These are phyloP conservation scores for Cuculus canorus DNA, from an alignment of 2,797 vertebrate species.

Conservation along the genomic window DNA sequence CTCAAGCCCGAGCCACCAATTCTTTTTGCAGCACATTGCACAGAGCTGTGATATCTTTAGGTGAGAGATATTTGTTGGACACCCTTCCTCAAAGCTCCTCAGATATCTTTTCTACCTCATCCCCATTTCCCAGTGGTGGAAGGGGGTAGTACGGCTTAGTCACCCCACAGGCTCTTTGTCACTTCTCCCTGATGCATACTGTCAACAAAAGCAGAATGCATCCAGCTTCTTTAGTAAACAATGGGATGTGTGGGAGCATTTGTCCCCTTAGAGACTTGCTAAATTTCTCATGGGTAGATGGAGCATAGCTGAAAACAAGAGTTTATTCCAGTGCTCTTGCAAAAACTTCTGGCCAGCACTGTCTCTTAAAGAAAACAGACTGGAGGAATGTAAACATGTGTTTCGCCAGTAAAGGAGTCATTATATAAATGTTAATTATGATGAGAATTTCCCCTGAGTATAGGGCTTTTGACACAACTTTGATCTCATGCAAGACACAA, in stretches of 20 bases:
- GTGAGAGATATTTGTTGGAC: neutral
- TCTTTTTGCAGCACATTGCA: neutral
- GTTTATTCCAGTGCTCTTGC: conserved; percentile 3
- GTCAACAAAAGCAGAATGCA: neutral
- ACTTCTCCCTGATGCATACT: rapidly evolving
- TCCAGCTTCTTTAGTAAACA: neutral
- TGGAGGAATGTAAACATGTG: conserved; percentile 47
- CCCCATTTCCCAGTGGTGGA: neutral
- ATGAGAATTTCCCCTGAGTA: conserved; percentile 32
- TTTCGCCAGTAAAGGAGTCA: neutral
- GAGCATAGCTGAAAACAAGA: conserved; percentile 28
- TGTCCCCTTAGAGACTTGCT: neutral
- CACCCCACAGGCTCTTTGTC: neutral
- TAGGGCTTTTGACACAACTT: conserved; percentile 36
- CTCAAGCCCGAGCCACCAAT: neutral
- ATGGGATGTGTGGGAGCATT: neutral
- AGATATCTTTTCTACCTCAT: neutral
- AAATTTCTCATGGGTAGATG: neutral
- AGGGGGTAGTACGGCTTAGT: neutral
- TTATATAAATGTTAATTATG: conserved; percentile 54
- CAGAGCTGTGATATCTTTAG: neutral
- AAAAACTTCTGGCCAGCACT: conserved; percentile 40
- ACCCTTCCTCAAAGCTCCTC: neutral
- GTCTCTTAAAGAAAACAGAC: conserved; percentile 20
- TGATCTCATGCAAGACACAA: conserved; percentile 41